A percentile compares a stretch with the other conserved stretches of the same genome.
Evolutionary conservation across 2,113 vertebrate genomes (phyloP).

Genomic region (Hystrix cristata): DNA sequence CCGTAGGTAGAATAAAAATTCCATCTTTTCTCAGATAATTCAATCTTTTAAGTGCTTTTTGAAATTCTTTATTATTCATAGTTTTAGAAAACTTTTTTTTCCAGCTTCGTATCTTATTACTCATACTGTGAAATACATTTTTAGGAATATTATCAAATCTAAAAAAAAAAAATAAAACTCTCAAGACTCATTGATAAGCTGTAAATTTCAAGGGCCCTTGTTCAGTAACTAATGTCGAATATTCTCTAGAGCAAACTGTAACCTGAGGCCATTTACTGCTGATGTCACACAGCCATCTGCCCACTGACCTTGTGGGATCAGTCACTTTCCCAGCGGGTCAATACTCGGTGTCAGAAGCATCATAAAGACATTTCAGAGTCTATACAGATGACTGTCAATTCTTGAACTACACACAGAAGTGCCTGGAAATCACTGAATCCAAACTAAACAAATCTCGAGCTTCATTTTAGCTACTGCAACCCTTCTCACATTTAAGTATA

Average conservation of each 20-base stretch:
- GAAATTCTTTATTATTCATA: slow-evolving; percentile 46
- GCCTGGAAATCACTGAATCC: not conserved
- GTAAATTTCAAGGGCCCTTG: not conserved
- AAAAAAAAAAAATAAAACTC: not conserved
- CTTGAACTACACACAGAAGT: not conserved
- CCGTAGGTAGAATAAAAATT: slow-evolving; percentile 14
- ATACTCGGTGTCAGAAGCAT: too few relatives aligned
- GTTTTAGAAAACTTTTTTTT: slow-evolving; percentile 17
- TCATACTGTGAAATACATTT: not conserved
- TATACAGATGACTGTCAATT: not conserved
- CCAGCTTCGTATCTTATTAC: not conserved
- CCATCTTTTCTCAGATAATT: slow-evolving; percentile 26
- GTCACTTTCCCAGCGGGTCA: not conserved
- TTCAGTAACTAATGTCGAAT: not conserved
- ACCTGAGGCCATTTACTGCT: not conserved
- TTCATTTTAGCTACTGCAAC: not conserved
- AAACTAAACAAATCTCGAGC: not conserved
- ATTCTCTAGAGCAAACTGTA: not conserved
- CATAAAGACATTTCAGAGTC: not conserved
- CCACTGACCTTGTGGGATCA: not conserved
- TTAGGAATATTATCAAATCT: slow-evolving; percentile 49
- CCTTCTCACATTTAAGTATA: not conserved
- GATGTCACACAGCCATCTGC: not conserved
- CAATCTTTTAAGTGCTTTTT: not conserved
- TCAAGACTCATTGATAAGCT: not conserved